Evolutionary conservation across 2,888 invertebrate species (phyloP), one percentile per base, ranked within the genome.

Genomic region (Oscheius sp.): DNA sequence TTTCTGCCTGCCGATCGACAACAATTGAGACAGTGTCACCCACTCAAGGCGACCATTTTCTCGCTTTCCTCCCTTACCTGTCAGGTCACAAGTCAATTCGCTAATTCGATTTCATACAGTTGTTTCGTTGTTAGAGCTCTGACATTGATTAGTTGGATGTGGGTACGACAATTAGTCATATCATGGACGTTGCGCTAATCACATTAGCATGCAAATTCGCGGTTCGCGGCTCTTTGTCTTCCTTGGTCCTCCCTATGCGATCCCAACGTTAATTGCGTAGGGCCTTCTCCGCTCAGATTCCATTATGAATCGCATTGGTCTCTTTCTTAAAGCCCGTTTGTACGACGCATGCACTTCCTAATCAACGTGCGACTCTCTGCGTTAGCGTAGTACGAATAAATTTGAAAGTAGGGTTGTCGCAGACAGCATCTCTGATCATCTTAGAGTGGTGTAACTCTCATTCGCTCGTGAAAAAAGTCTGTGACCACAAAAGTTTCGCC

Each of bases 221-320:
- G 41, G 33, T 54, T 54, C 36, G 54, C 54, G 54, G 51, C 47
- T 24, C 54, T 30, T 32, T 30, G 54, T 32, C 30, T 54, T 41
- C 28, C 38, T 38, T n/a, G 54, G 49, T n/a, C n/a, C n/a, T 28
- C 30, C 59, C 44, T 59, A 59, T 30, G n/a, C n/a, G 59, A 59
- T 44, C 59, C 44, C 59, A 28, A 59, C 59, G 44, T 59, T 59
- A 59, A 59, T 59, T 59, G 59, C 59, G 44, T 41, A 44, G 44
- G 59, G 59, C 14, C 59, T 44, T 44, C 28, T 26, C 33, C 59
- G 59, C 59, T 26, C 44, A 59, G 59, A 59, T 59, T 59, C 59
- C 59, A 59, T 59, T 59, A 59, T 59, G 59, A 59, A 59, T 44
- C 59, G 59, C 59, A 44, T 59, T 44, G 59, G 59, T 59, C 44